Conservation (phyloP, 1,140 invertebrate species). For the Stegodyphus dumicola region DNA sequence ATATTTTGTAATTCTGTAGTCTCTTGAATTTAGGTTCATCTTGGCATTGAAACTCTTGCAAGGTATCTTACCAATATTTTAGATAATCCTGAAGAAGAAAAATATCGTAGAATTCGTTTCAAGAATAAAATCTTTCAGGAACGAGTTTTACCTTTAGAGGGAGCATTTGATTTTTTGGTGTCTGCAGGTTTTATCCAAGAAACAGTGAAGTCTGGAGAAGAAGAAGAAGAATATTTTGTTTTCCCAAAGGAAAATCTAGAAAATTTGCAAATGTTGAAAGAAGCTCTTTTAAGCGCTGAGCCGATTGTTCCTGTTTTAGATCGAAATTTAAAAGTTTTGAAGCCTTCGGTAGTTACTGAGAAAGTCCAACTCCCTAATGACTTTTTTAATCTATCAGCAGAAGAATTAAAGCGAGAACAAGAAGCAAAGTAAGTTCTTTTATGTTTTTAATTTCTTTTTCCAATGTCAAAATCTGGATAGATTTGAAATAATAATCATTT, state of each 20-base stretch:
- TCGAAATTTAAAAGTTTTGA: constrained; percentile 84
- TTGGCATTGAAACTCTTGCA: constrained; percentile 82
- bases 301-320: constrained; percentile 85
- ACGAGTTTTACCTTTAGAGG: constrained; percentile 82
- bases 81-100: constrained; percentile 84
- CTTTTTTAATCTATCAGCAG: constrained; percentile 82
- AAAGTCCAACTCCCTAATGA: constrained; percentile 80
- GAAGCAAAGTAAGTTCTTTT: constrained; percentile 73
- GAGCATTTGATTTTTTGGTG: constrained; percentile 82
- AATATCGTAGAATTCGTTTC: constrained; percentile 90
- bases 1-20: not conserved
- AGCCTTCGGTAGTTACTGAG: constrained; percentile 78
- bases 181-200: constrained; percentile 83
- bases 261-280: constrained; percentile 75
- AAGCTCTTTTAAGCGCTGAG: constrained; percentile 82
- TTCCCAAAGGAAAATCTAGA: constrained; percentile 72
- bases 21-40: constrained; percentile 67
- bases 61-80: constrained; percentile 94
- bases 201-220: constrained; percentile 70
- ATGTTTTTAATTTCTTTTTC: not conserved
- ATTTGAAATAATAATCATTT: no score
- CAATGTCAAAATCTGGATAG: no score
- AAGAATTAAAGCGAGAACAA: constrained; percentile 88
- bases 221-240: constrained; percentile 72
- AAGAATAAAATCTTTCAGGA: constrained; percentile 84